These are phyloP conservation scores for Scopus umbretta DNA, from an alignment of 2,113 vertebrate species.

Conservation along the genomic window DNA sequence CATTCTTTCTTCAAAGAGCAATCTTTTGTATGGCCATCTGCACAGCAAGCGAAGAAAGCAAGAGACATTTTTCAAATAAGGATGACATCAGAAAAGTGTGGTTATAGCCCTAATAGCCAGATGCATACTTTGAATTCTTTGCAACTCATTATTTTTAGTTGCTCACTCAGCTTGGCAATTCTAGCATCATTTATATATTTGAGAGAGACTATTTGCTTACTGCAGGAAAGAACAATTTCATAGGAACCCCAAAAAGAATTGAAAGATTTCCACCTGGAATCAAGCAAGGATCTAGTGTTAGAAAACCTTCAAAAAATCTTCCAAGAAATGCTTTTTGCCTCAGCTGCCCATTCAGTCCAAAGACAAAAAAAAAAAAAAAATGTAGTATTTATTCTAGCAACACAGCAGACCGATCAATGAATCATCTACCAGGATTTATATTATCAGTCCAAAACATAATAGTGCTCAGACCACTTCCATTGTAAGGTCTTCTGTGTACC, in stretches of 20 bases:
- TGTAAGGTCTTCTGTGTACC: neutral
- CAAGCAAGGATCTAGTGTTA: neutral
- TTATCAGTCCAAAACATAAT: neutral
- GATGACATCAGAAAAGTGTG: neutral
- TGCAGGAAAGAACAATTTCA: neutral
- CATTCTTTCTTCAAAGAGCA: neutral
- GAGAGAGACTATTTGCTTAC: neutral
- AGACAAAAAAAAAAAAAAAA: neutral
- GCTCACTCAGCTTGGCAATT: neutral
- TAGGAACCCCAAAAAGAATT: neutral
- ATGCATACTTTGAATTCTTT: slow-evolving; percentile 1
- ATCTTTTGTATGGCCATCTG: slow-evolving; percentile 25
- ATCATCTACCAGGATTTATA: neutral
- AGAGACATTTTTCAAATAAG: neutral
- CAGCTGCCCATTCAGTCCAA: neutral
- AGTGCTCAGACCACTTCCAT: neutral
- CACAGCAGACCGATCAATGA: neutral
- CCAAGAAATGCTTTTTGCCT: neutral
- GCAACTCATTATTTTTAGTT: slow-evolving; percentile 6
- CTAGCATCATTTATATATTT: neutral
- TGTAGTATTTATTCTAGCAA: neutral
- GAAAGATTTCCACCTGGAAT: neutral
- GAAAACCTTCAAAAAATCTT: neutral
- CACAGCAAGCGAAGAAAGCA: neutral
- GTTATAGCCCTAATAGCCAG: neutral